A percentile compares a stretch with the other conserved stretches of the same genome.
Evolutionary conservation across 2,888 invertebrate genomes (phyloP).

Genomic region (Leucoma salicis): DNA sequence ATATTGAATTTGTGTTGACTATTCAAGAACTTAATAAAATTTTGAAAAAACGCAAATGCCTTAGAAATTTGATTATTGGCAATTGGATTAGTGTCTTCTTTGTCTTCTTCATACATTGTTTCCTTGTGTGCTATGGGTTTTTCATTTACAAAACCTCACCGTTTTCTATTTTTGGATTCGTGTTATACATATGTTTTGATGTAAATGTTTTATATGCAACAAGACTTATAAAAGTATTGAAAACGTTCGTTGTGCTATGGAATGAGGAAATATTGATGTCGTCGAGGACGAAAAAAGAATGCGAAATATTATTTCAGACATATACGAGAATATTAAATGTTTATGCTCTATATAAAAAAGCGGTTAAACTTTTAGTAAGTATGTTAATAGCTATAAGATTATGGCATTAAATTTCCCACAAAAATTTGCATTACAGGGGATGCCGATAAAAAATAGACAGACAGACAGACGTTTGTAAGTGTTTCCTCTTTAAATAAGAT

Average conservation of each 20-base stretch:
- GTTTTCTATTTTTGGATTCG: neutral
- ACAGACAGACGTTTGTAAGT: too few species aligned
- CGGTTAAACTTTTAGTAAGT: constrained; percentile 14
- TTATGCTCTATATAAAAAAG: constrained; percentile 6
- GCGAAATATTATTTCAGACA: constrained; percentile 2
- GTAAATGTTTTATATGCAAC: constrained; percentile 12
- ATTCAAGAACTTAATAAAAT: constrained; percentile 17
- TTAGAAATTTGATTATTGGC: neutral
- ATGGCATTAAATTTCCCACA: too few species aligned
- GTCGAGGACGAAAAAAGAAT: neutral
- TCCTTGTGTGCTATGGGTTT: neutral
- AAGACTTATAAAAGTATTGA: constrained; percentile 13
- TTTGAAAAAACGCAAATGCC: constrained; percentile 1
- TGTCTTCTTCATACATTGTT: neutral
- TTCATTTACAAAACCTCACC: neutral
- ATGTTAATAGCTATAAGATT: too few species aligned
- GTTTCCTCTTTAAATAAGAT: too few species aligned
- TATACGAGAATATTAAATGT: constrained; percentile 10
- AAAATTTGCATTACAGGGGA: too few species aligned
- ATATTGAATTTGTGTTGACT: constrained; percentile 13
- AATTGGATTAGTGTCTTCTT: constrained; percentile 9
- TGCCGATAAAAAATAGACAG: too few species aligned
- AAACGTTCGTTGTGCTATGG: constrained; percentile 13
- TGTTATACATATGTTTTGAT: constrained; percentile 5
- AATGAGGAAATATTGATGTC: constrained; percentile 5